These are phyloP conservation scores for Neofelis nebulosa DNA, from an alignment of 2,113 vertebrate species.

Conservation along the genomic window DNA sequence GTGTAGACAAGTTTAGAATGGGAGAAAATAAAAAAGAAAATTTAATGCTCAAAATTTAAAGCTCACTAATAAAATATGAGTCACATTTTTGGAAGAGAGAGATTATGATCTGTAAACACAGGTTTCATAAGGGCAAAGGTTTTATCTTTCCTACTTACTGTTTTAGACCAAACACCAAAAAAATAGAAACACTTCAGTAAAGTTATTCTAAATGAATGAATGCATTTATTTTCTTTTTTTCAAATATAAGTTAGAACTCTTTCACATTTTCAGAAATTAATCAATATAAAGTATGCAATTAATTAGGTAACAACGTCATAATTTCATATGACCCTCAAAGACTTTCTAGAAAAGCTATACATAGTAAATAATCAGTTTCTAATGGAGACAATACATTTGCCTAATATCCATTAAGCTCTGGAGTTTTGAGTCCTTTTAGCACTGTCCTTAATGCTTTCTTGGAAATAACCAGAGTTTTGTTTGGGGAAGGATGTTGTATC, in stretches of 20 bases:
- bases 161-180: neutral
- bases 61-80: neutral
- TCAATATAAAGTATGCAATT: neutral
- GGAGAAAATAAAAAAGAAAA: neutral
- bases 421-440: neutral
- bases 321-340: neutral
- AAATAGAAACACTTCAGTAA: neutral
- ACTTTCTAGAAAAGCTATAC: neutral
- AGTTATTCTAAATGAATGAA: neutral
- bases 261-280: neutral
- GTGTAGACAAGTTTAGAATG: neutral
- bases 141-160: neutral
- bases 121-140: neutral
- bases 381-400: neutral
- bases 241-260: neutral
- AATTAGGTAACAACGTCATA: neutral
- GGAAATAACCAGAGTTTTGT: neutral
- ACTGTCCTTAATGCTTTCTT: neutral
- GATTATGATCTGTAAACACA: neutral
- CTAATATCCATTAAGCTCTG: neutral
- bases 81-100: neutral
- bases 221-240: neutral
- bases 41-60: neutral
- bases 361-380: neutral
- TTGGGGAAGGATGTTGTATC: neutral